Base-by-base conservation (phyloP, 2,113 vertebrate genomes). In the Buteo buteo region DNA sequence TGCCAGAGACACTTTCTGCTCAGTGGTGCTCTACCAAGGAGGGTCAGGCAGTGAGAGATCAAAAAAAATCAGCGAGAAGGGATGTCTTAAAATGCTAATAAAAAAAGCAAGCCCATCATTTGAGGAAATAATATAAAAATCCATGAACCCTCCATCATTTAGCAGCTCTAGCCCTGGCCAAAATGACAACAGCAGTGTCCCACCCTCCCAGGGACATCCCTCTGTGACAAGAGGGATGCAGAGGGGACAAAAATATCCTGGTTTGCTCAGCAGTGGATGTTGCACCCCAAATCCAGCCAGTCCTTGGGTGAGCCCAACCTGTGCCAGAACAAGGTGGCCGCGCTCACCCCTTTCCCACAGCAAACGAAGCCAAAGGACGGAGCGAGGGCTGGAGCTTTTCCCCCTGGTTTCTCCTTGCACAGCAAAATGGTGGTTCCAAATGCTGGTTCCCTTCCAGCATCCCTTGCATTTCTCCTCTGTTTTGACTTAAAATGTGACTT, bases 401-500 rank as follows among this genome's bases (percentile, higher is more conserved):
- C 59, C 18, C 49, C 55, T 6, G 10, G 2, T 82, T 95, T 91
- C 38, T 76, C 82, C 92, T 90, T 82, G 47, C 57, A 21, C 88
- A 90, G 82, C 47, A 79, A 88, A 95, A 88, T 4, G 25, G 44
- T 47, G 58, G 20, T 44, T 90, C 85, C 85, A 87, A 84, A 40
- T 0, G 4, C 52, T 79, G 65, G n/a, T 54, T 91, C 64, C 50
- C 52, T 85, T 85, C 94, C 96, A 93, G 52, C 57, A 79, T 24
- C 71, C 40, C 25, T 74, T 25, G 49, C 73, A 52, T 40, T 93
- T 93, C 77, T 42, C 29, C 73, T 91, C 72, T n/a, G 29, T 66
- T 95, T 95, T 70, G 64, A 49, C 19, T 95, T 58, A 32, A 90
- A 93, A 66, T 79, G 67, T 91, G 94, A 71, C 77, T 96, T 93